phyloP scores from a whole-genome alignment of 2,797 vertebrate genomes.

The Pseudomugil tenellus region DNA sequence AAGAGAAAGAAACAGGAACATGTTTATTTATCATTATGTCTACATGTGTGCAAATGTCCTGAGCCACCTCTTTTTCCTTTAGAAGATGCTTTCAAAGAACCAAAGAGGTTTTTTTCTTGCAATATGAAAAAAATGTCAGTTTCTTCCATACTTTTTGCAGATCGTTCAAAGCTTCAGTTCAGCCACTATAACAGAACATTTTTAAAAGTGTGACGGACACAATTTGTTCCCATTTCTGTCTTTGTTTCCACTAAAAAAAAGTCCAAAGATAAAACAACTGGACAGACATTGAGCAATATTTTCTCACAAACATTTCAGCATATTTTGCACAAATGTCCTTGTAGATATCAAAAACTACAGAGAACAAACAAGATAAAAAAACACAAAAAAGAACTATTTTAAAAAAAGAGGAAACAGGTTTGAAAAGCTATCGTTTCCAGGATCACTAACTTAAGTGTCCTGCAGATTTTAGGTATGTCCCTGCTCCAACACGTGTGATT shows the following conservation, averaged over 20 bases:
- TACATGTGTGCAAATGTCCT: neutral
- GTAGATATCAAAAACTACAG: neutral
- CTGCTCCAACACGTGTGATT: too few species aligned
- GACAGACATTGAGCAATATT: neutral
- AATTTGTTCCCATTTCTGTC: neutral
- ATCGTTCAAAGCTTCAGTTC: neutral
- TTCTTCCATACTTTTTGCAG: neutral
- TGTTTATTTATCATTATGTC: neutral
- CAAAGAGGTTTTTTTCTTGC: neutral
- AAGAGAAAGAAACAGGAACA: constrained; percentile 51
- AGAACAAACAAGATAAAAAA: too few species aligned
- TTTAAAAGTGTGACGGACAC: neutral
- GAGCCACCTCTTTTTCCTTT: neutral
- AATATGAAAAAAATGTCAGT: too few species aligned
- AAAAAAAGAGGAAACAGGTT: neutral
- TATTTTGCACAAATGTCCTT: too few species aligned
- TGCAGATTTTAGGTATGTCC: too few species aligned
- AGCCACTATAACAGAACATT: neutral
- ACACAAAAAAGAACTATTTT: too few species aligned
- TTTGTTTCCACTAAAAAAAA: neutral
- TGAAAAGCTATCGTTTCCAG: too few species aligned
- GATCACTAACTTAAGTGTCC: too few species aligned
- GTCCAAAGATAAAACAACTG: neutral
- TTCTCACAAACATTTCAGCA: neutral
- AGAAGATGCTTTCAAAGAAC: neutral